Conservation (phyloP, 2,888 invertebrate genomes). For the Alentia gelatinosa region DNA sequence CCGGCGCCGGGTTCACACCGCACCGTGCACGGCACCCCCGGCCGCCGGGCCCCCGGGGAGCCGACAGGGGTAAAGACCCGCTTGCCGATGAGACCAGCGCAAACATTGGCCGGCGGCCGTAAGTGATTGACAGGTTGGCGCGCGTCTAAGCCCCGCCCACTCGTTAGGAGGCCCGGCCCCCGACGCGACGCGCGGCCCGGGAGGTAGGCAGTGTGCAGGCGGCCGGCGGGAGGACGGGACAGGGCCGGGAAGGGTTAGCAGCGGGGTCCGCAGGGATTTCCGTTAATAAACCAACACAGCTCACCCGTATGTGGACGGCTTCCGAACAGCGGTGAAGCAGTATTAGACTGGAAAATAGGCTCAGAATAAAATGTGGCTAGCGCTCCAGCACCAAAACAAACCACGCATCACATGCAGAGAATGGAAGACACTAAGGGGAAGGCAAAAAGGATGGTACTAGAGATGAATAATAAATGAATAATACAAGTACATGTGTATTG, state of each 20-base stretch:
- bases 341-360: too few relatives aligned
- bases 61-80: background rate
- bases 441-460: too few relatives aligned
- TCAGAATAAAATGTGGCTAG: too few relatives aligned
- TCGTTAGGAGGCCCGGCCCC: slow-evolving; percentile 21
- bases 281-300: background rate
- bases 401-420: too few relatives aligned
- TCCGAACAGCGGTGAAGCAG: too few relatives aligned
- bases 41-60: background rate
- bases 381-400: too few relatives aligned
- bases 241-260: background rate
- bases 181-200: background rate
- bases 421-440: too few relatives aligned
- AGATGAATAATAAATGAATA: too few relatives aligned
- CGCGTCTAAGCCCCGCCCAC: slow-evolving; percentile 22
- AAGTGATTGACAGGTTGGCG: slow-evolving; percentile 38
- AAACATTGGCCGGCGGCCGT: slow-evolving; percentile 49
- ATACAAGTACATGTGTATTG: too few relatives aligned
- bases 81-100: slow-evolving; percentile 37
- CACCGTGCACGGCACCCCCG: background rate
- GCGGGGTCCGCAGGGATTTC: background rate
- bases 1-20: background rate
- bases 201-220: background rate
- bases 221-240: background rate
- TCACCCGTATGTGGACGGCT: too few relatives aligned